Evolutionary conservation across 2,888 invertebrate species (phyloP).

Genomic region (Leptinotarsa rubiginosa): DNA sequence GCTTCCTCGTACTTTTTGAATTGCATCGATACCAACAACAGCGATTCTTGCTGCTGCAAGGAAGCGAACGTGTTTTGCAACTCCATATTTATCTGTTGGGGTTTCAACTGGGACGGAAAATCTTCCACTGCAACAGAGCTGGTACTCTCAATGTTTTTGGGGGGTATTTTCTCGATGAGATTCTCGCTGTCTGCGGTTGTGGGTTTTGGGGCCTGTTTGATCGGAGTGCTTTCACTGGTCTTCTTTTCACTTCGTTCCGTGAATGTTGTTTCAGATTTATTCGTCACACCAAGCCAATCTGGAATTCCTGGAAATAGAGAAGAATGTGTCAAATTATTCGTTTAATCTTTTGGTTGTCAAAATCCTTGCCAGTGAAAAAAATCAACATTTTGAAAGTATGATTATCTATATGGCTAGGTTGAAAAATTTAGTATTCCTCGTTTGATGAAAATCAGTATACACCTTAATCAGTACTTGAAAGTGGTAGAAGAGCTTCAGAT

Average conservation of each 20-base stretch:
- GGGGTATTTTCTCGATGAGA: constrained; percentile 18
- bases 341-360: no score
- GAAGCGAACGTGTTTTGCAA: constrained; percentile 70
- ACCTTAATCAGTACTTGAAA: no score
- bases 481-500: no score
- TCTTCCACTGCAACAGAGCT: constrained; percentile 18
- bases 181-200: constrained; percentile 13
- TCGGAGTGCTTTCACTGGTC: not conserved
- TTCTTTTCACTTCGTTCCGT: constrained; percentile 31
- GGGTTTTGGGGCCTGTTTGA: constrained; percentile 2
- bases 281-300: constrained; percentile 59
- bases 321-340: not conserved
- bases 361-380: no score
- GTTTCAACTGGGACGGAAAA: constrained; percentile 30
- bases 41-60: constrained; percentile 74
- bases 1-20: constrained; percentile 74
- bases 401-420: no score
- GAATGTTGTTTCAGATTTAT: constrained; percentile 45
- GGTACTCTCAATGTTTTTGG: constrained; percentile 24
- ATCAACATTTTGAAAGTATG: no score
- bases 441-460: no score
- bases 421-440: no score
- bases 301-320: constrained; percentile 53
- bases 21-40: constrained; percentile 72
- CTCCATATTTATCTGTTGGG: constrained; percentile 42